These are phyloP conservation scores for Excalfactoria chinensis DNA, from an alignment of 2,113 vertebrate genomes.

Conservation along the genomic window DNA sequence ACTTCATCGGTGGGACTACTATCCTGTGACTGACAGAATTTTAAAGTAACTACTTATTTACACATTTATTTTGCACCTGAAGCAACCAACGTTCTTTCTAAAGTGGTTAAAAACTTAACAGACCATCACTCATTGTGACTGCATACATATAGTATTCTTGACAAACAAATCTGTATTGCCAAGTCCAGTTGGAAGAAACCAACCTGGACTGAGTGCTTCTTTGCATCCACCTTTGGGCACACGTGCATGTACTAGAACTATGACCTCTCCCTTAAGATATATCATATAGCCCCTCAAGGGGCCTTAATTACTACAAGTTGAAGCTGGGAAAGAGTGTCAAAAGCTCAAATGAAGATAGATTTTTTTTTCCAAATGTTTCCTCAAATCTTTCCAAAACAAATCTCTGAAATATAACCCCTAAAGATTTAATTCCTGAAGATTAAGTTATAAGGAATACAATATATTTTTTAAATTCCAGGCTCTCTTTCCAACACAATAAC, in stretches of 20 bases:
- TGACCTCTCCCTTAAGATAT: neutral
- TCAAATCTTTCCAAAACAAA: neutral
- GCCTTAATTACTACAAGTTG: neutral
- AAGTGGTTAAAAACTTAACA: neutral
- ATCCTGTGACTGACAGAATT: neutral
- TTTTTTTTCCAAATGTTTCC: neutral
- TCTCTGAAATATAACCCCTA: neutral
- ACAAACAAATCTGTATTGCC: neutral
- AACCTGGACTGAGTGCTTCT: neutral
- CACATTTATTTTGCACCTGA: neutral
- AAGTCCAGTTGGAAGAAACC: neutral
- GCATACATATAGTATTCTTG: neutral
- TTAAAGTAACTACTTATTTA: neutral
- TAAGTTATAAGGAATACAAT: neutral
- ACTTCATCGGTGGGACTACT: neutral
- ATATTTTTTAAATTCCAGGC: neutral
- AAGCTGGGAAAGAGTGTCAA: neutral
- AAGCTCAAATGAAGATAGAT: neutral
- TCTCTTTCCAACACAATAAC: neutral
- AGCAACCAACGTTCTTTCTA: neutral
- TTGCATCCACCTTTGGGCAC: accelerated
- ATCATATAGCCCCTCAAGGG: neutral
- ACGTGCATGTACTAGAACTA: neutral
- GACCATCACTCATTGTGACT: neutral
- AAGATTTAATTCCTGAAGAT: neutral